Evolutionary conservation across 2,888 invertebrate species (phyloP).

Genomic region (Cheilosia grossa): DNA sequence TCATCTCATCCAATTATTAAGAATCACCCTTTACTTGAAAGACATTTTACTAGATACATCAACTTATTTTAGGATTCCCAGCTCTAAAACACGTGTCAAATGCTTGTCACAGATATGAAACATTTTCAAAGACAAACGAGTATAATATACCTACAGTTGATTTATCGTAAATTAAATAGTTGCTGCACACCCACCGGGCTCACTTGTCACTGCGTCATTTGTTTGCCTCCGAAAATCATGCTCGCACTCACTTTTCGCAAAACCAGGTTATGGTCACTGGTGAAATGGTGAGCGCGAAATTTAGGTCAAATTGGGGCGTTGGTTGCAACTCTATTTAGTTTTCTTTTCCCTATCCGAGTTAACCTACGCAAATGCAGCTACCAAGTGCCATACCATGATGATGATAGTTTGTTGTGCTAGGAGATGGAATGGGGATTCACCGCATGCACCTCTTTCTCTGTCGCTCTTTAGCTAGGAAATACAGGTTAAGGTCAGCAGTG

Average conservation of each 20-base stretch:
- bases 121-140: background rate
- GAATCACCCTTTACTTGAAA: background rate
- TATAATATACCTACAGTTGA: background rate
- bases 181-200: background rate
- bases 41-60: background rate
- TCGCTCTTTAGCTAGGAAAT: slow-evolving; percentile 19
- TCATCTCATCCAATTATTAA: too few relatives aligned
- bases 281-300: slow-evolving; percentile 54
- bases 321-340: slow-evolving; percentile 57
- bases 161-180: background rate
- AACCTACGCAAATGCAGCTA: slow-evolving; percentile 70
- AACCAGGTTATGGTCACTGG: slow-evolving; percentile 69
- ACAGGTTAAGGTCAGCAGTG: slow-evolving; percentile 66
- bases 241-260: background rate
- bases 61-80: background rate
- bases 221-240: slow-evolving; percentile 9
- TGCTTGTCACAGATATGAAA: background rate
- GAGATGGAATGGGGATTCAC: slow-evolving; percentile 29
- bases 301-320: slow-evolving; percentile 72
- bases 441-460: slow-evolving; percentile 9
- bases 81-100: background rate
- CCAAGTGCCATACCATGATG: slow-evolving; percentile 30
- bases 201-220: slow-evolving; percentile 42
- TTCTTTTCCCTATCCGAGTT: slow-evolving; percentile 24
- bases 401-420: background rate